Evolutionary conservation across 2,888 invertebrate genomes (phyloP), one percentile per base, ranked within the genome.

Genomic region (Girardia tigrina): DNA sequence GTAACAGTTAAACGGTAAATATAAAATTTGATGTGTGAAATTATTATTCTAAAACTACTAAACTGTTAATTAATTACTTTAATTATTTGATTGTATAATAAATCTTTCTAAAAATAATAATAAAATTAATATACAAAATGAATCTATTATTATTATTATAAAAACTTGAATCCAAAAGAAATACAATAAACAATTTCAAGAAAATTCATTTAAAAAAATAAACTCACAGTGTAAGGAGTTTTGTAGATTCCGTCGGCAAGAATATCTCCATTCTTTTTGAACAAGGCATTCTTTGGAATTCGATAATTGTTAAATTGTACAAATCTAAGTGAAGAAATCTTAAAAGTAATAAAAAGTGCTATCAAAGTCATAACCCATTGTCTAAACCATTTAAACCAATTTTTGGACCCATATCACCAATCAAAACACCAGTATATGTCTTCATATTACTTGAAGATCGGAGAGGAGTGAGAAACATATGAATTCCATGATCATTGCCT

Each of bases 321-420:
- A 83, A 92, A 92, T 14, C 56, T 56, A 56, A 20, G n/a, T 4
- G 72, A 74, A 70, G 70, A 70, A 29, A 42, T 16, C 0, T 56
- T 69, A 79, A 80, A 85, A 80, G n/a, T n/a, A n/a, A n/a, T n/a
- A n/a, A n/a, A n/a, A n/a, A n/a, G n/a, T n/a, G n/a, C n/a, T n/a
- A n/a, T n/a, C n/a, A n/a, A n/a, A n/a, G n/a, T n/a, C n/a, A n/a
- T 2, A 8, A 91, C 90, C 95, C 95, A 86, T 95, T 95, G 83
- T 95, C 95, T 56, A 94, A 85, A 0, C 92, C 94, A 84, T 94
- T 92, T 8, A 92, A 87, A 0, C 91, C 94, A 69, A 91, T 87
- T 85, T 95, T 95, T 83, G 90, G 90, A 0, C 95, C 95, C 86
- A 95, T 88, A 82, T 95, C 94, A 0, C 94, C 94, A 0, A 94